Base-by-base conservation (phyloP, 2,797 vertebrate genomes). In the Danionella dracula region DNA sequence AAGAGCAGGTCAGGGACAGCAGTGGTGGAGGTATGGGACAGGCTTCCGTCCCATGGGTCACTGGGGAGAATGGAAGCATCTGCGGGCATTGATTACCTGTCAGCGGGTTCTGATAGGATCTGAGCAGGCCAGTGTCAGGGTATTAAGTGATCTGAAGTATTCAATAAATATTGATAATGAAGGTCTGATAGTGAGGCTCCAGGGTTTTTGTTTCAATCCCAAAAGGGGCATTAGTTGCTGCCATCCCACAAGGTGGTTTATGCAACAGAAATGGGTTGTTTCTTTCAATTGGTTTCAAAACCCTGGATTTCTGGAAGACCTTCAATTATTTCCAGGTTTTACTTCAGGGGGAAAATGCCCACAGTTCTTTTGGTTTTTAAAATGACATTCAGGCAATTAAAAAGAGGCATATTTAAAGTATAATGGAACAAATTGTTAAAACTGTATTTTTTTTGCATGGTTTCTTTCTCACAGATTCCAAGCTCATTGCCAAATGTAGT, bases 61-160 rank as follows among this genome's bases (percentile, higher is more conserved):
- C 53, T 32, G 38, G 42, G 54, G 32, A 15, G 48, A 70, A 72
- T 70, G 70, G 69, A 69, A 19, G 44, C 56, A 68, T 67, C 54
- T 66, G 64, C 56, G 51, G 10, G 8, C 29, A 79, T 76, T 48
- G 75, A 77, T 77, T 71, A 55, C 58, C 60, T 79, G 77, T 77
- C 78, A 76, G n/a, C 32, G 16, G 12, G 27, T 51, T 17, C 53
- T 74, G 74, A 73, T 68, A 67, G 35, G 35, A 67, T 72, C 62
- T 74, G 53, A 72, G 65, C 54, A 8, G 61, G 48, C 27, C 46
- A 53, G 65, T 62, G 68, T 60, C 16, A 20, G 55, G 58, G 73
- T 75, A 71, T 77, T 74, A 74, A 71, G 68, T 68, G 70, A 76
- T 76, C 56, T 71, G 55, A 74, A 57, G 56, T 54, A 63, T 77